Percentiles rank a stretch among this genome's conserved stretches.
Evolutionary conservation across 64 coral and sea anemone genomes (phyloP).

Genomic region (Platygyra sinensis): DNA sequence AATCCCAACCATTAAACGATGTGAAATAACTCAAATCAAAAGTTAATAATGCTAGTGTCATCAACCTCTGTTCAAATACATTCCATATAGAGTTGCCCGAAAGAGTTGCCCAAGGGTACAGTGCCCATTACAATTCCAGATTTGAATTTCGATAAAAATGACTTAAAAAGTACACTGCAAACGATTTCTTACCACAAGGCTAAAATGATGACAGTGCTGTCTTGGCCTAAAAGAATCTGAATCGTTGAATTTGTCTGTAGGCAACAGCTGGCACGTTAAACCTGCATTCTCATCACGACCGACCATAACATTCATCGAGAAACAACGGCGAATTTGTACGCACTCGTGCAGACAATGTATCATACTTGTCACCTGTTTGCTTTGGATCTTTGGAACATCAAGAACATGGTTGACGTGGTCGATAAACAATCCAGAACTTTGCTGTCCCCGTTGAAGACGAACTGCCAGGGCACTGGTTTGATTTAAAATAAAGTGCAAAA

Average conservation of each 20-base stretch:
- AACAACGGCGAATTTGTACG: background rate
- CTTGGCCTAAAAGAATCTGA: background rate
- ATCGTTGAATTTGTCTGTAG: background rate
- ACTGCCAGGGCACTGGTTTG: too few relatives aligned
- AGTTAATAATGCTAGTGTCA: too few relatives aligned
- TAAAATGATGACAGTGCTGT: background rate
- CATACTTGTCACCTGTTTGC: background rate
- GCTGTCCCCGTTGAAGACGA: too few relatives aligned
- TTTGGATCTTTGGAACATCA: background rate
- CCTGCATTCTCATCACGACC: background rate
- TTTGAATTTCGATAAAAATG: background rate
- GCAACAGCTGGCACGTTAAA: background rate
- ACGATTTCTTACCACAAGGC: background rate
- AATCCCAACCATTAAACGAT: too few relatives aligned
- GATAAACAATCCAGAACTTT: too few relatives aligned
- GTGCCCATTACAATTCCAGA: too few relatives aligned
- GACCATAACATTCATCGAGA: background rate
- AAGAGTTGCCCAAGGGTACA: too few relatives aligned
- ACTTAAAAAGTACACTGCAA: background rate
- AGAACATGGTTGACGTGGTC: background rate
- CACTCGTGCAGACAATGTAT: background rate
- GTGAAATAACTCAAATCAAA: too few relatives aligned
- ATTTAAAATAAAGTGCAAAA: too few relatives aligned
- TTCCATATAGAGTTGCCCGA: too few relatives aligned
- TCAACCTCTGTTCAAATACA: too few relatives aligned